A percentile compares a stretch with the other conserved stretches of the same genome.
Conservation (phyloP, 2,797 vertebrate genomes). For the Otus scops region DNA sequence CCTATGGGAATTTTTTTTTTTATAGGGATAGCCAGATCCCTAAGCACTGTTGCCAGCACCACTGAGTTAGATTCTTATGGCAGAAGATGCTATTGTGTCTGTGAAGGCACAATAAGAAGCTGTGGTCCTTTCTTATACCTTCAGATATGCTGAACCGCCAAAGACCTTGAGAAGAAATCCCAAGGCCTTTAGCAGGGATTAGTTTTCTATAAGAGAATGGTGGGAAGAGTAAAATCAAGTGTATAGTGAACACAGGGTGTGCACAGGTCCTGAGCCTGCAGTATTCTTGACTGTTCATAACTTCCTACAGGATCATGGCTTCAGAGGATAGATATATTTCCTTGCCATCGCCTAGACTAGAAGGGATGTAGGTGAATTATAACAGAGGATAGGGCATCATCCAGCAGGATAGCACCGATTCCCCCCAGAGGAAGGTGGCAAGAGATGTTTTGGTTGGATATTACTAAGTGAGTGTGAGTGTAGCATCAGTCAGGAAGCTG, state of each 20-base stretch:
- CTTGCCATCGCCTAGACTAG: background rate
- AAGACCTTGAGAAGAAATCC: background rate
- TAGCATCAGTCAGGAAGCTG: background rate
- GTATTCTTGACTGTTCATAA: background rate
- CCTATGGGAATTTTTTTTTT: background rate
- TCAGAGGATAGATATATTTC: background rate
- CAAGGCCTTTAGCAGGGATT: background rate
- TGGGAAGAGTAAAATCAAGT: background rate
- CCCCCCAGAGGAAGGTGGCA: background rate
- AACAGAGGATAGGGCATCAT: background rate
- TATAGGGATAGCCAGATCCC: background rate
- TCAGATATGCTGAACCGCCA: background rate
- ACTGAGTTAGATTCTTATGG: background rate
- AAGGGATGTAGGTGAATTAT: background rate
- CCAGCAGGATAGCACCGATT: background rate
- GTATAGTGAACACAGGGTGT: background rate
- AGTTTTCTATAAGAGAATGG: background rate
- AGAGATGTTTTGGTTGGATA: background rate
- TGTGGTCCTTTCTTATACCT: background rate
- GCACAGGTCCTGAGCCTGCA: background rate
- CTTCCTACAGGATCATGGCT: background rate
- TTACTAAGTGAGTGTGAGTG: background rate
- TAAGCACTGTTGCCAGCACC: background rate
- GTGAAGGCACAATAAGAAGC: background rate
- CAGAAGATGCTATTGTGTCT: background rate